Evolutionary conservation across 2,113 vertebrate species (phyloP).

Genomic region (Thryonomys swinderianus): DNA sequence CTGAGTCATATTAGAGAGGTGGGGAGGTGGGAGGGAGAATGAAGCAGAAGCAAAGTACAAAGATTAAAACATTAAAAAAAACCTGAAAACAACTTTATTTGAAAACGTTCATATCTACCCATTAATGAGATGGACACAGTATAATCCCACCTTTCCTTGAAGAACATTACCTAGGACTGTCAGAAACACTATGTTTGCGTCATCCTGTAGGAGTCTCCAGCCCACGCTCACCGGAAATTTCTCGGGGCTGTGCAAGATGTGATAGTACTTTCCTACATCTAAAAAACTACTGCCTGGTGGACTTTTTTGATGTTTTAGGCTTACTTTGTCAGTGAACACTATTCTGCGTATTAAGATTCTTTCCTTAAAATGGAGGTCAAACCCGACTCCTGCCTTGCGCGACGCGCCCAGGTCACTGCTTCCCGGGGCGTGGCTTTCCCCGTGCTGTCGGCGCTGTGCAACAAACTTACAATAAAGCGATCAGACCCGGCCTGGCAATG

Average conservation of each 20-base stretch:
- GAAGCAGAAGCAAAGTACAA: background rate
- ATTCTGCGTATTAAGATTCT: slow-evolving; percentile 9
- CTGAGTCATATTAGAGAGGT: background rate
- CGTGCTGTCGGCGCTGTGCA: slow-evolving; percentile 1
- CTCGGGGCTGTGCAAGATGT: background rate
- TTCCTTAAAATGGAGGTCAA: slow-evolving; percentile 45
- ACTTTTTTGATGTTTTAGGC: slow-evolving; percentile 16
- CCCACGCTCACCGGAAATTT: background rate
- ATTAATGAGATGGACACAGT: background rate
- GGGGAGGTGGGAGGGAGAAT: background rate
- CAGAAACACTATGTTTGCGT: slow-evolving; percentile 35
- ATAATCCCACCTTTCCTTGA: slow-evolving; percentile 20
- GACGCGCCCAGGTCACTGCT: slow-evolving; percentile 52
- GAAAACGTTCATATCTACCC: background rate
- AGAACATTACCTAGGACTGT: background rate
- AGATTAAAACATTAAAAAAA: background rate
- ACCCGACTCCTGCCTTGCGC: slow-evolving; percentile 2
- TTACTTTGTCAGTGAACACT: background rate
- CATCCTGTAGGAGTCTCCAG: background rate
- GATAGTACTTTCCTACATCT: background rate
- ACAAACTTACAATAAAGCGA: slow-evolving; percentile 47
- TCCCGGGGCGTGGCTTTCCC: slow-evolving; percentile 72
- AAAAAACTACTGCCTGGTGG: background rate
- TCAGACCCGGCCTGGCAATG: background rate
- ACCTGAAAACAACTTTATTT: slow-evolving; percentile 11